Conservation (phyloP, 2,113 vertebrate genomes). For the Tylochromis polylepis region DNA sequence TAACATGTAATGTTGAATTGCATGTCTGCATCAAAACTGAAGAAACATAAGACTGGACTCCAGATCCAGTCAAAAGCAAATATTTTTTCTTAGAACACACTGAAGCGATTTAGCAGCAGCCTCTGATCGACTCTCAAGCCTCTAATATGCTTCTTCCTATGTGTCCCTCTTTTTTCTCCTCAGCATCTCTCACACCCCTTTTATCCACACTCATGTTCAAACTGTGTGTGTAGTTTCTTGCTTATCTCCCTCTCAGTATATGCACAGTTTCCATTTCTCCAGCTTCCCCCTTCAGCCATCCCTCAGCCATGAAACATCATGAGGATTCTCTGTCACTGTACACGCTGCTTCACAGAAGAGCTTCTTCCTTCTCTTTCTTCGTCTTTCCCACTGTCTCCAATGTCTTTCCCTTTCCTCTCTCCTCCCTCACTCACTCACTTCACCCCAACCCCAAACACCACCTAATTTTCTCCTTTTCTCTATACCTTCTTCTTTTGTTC, state of each 20-base stretch:
- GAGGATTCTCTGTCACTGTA: constrained; percentile 11
- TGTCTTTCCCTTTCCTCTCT: neutral
- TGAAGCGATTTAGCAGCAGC: neutral
- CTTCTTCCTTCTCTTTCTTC: neutral
- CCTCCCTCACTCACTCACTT: neutral
- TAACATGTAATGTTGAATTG: neutral
- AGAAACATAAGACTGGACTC: neutral
- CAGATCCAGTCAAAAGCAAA: neutral
- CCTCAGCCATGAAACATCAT: neutral
- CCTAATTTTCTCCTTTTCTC: constrained; percentile 22
- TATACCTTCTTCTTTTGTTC: constrained; percentile 7
- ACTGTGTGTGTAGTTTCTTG: neutral
- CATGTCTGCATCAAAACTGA: neutral
- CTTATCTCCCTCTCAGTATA: neutral
- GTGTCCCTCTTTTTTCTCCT: neutral
- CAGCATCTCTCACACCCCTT: neutral
- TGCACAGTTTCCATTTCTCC: neutral
- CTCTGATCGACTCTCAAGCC: neutral
- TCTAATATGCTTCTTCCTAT: constrained; percentile 1
- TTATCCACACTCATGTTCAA: neutral
- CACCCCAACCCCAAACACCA: neutral
- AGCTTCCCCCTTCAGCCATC: neutral
- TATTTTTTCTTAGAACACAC: neutral
- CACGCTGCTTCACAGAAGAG: neutral
- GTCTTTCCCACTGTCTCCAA: neutral